Conservation (phyloP, 1,140 invertebrate genomes). For the Neodiprion fabricii region DNA sequence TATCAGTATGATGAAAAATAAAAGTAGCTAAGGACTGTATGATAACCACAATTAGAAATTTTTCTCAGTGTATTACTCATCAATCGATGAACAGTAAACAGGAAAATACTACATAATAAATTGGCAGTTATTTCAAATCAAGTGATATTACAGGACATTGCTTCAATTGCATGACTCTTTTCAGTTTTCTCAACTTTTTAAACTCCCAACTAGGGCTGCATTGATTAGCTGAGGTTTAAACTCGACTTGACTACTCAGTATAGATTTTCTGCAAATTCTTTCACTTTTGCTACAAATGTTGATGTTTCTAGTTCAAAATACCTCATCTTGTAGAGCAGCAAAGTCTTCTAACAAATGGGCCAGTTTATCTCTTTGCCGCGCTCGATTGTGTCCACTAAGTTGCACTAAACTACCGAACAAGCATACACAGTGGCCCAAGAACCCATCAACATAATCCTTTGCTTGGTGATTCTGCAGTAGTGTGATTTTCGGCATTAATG, state of each 20-base stretch:
- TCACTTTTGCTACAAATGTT: background rate
- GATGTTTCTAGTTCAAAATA: slow-evolving; percentile 43
- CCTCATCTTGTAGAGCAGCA: slow-evolving; percentile 91
- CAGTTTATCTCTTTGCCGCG: slow-evolving; percentile 92
- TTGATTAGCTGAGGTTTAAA: too few relatives aligned
- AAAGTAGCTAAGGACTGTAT: too few relatives aligned
- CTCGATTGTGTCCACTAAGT: slow-evolving; percentile 92
- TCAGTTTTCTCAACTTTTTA: too few relatives aligned
- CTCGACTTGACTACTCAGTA: background rate
- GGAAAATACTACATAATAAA: too few relatives aligned
- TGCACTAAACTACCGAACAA: slow-evolving; percentile 89
- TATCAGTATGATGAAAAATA: too few relatives aligned
- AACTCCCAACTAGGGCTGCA: too few relatives aligned
- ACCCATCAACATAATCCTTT: slow-evolving; percentile 87
- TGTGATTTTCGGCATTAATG: slow-evolving; percentile 73
- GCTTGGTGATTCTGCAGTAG: slow-evolving; percentile 72
- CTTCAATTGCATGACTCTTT: too few relatives aligned
- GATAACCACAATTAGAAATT: too few relatives aligned
- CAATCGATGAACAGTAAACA: too few relatives aligned
- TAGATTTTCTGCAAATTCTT: background rate
- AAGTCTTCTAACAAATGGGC: slow-evolving; percentile 90
- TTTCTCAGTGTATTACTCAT: too few relatives aligned
- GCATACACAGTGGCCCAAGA: slow-evolving; percentile 85
- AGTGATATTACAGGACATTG: too few relatives aligned
- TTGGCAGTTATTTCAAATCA: too few relatives aligned